phyloP scores from a whole-genome alignment of 2,888 invertebrate genomes.

The Leptarthrus brevirostris region DNA sequence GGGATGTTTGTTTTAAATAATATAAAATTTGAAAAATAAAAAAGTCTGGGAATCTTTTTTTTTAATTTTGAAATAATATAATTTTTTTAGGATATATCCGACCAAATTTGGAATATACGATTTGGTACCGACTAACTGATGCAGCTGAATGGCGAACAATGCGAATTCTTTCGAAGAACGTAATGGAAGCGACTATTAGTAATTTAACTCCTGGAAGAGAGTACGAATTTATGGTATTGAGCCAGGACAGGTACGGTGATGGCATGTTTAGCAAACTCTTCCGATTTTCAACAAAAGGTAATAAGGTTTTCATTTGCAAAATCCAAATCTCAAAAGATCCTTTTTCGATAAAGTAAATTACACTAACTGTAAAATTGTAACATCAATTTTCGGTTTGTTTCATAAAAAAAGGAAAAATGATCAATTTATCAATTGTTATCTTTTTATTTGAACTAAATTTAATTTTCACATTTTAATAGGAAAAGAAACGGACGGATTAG shows the following conservation, averaged over 20 bases:
- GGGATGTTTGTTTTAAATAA: no score
- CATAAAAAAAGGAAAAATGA: no score
- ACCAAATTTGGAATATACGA: conserved; percentile 81
- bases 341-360: no score
- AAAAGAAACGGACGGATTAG: conserved; percentile 54
- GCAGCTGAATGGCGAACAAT: conserved; percentile 87
- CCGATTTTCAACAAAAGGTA: conserved; percentile 77
- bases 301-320: no score
- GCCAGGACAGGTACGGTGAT: conserved; percentile 87
- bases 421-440: not conserved
- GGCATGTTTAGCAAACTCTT: conserved; percentile 90
- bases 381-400: no score
- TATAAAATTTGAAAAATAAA: no score
- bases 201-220: conserved; percentile 80
- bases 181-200: conserved; percentile 82
- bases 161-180: conserved; percentile 77
- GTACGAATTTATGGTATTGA: conserved; percentile 92
- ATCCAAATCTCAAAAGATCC: no score
- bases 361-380: no score
- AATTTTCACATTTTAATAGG: no score
- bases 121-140: conserved; percentile 85
- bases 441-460: conserved; percentile 10
- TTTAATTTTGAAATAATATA: conserved; percentile 29
- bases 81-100: conserved; percentile 82
- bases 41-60: no score